Evolutionary conservation across 2,797 vertebrate genomes (phyloP).

Genomic region (Hipposideros larvatus): DNA sequence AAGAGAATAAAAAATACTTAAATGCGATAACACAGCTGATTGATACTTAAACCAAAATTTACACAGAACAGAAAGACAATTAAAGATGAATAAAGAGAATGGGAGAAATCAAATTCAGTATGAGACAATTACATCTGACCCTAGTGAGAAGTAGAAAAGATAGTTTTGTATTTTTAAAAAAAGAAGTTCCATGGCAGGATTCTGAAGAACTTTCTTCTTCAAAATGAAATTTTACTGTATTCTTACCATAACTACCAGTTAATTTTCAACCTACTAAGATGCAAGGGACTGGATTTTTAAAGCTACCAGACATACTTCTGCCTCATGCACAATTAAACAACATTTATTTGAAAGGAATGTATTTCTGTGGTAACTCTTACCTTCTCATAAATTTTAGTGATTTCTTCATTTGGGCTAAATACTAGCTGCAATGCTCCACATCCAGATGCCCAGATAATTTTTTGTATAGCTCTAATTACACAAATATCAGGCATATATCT

Average conservation of each 20-base stretch:
- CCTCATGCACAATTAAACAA: slow-evolving; percentile 35
- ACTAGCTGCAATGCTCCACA: slow-evolving; percentile 98
- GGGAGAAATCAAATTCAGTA: slow-evolving; percentile 9
- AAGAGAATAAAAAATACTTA: slow-evolving; percentile 39
- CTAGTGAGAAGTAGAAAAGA: neutral
- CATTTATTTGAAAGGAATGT: neutral
- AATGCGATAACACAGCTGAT: neutral
- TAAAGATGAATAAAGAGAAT: neutral
- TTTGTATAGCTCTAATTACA: slow-evolving; percentile 98
- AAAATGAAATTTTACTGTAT: slow-evolving; percentile 38
- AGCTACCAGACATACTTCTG: neutral
- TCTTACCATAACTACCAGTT: slow-evolving; percentile 3
- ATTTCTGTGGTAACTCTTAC: slow-evolving; percentile 87
- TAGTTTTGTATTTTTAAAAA: neutral
- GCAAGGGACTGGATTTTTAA: slow-evolving; percentile 29
- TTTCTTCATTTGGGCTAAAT: slow-evolving; percentile 98
- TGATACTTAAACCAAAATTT: slow-evolving; percentile 10
- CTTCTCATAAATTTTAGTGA: slow-evolving; percentile 99
- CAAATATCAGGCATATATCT: slow-evolving; percentile 99
- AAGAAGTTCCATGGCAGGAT: neutral
- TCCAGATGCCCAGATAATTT: slow-evolving; percentile 99
- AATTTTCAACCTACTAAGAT: slow-evolving; percentile 36
- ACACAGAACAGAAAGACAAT: neutral
- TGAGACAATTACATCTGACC: neutral
- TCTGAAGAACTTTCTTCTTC: slow-evolving; percentile 40